Evolutionary conservation across 2,888 invertebrate genomes (phyloP).

Genomic region (Drosophila barbarae): DNA sequence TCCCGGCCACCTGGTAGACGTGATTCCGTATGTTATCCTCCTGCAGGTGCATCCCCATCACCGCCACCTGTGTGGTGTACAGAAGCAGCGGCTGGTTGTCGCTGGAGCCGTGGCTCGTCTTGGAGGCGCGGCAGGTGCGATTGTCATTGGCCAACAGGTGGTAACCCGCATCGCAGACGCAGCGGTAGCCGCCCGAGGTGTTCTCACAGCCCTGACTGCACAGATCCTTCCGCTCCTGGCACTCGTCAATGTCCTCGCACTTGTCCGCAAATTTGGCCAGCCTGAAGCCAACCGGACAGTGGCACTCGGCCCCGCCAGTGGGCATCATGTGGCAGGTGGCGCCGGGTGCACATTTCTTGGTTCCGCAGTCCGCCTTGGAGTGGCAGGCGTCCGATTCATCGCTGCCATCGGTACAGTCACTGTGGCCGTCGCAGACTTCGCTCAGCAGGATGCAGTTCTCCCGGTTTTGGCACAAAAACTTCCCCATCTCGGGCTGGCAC

Average conservation of each 20-base stretch:
- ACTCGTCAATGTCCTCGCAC: constrained; percentile 84
- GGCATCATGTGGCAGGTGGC: constrained; percentile 80
- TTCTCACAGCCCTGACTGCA: constrained; percentile 87
- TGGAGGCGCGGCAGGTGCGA: constrained; percentile 81
- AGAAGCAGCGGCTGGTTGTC: constrained; percentile 84
- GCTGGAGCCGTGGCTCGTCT: constrained; percentile 43
- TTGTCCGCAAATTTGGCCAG: constrained; percentile 55
- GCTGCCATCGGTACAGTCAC: constrained; percentile 83
- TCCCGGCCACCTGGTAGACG: constrained; percentile 79
- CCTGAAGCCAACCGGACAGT: constrained; percentile 81
- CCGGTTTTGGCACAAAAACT: constrained; percentile 82
- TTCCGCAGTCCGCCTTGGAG: constrained; percentile 64
- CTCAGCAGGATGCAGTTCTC: constrained; percentile 81
- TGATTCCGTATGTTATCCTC: constrained; percentile 77
- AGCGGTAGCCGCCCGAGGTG: constrained; percentile 82
- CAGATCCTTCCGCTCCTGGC: constrained; percentile 81
- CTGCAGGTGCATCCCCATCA: constrained; percentile 83
- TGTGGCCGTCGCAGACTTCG: constrained; percentile 81
- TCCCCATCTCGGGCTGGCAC: constrained; percentile 80
- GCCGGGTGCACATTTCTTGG: constrained; percentile 70
- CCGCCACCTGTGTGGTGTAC: constrained; percentile 84
- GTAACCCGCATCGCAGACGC: constrained; percentile 84
- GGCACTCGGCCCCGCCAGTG: constrained; percentile 81
- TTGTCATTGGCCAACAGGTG: constrained; percentile 80
- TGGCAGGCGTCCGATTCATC: constrained; percentile 82